phyloP scores from a whole-genome alignment of 1,140 invertebrate genomes.

The Achatina immaculata region DNA sequence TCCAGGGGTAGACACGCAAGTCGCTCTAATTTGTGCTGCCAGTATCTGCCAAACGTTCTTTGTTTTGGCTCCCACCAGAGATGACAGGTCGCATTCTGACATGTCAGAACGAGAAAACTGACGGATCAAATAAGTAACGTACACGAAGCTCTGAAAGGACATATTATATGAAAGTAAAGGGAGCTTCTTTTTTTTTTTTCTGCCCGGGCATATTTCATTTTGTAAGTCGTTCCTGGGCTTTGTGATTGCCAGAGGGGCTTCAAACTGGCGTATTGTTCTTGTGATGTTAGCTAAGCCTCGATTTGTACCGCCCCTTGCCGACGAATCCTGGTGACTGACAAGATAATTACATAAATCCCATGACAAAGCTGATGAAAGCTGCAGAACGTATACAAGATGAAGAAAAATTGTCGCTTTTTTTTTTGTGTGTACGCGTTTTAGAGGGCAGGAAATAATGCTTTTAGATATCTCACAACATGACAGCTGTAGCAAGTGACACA shows the following conservation, averaged over 20 bases:
- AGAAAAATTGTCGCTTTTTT: not conserved
- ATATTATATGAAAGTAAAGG: not conserved
- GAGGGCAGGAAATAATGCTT: not conserved
- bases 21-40: slow-evolving; percentile 4
- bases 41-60: not conserved
- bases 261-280: not conserved
- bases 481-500: not conserved
- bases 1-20: not conserved
- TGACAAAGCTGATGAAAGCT: not conserved
- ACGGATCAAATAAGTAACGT: not conserved
- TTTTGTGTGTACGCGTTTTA: too few relatives aligned
- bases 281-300: not conserved
- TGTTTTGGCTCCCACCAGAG: not conserved
- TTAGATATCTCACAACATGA: not conserved
- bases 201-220: not conserved
- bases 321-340: not conserved
- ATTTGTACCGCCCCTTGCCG: not conserved
- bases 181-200: not conserved
- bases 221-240: not conserved
- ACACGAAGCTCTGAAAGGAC: not conserved
- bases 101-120: not conserved
- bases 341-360: not conserved
- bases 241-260: not conserved
- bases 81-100: not conserved
- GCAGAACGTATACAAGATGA: not conserved